Percentiles rank a stretch among this genome's conserved stretches.
Evolutionary conservation across 2,113 vertebrate species (phyloP).

Genomic region (Eolophus roseicapilla): DNA sequence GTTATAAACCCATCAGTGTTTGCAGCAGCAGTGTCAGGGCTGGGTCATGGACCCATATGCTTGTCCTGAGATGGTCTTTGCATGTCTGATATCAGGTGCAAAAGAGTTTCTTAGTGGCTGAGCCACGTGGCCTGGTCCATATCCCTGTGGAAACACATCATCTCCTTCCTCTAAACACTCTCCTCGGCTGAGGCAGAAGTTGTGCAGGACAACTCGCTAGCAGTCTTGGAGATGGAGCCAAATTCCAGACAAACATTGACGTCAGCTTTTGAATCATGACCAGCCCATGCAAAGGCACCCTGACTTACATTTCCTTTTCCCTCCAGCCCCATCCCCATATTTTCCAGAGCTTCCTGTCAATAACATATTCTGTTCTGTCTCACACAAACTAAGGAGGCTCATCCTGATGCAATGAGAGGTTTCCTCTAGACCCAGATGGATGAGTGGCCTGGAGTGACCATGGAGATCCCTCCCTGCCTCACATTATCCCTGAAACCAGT

Average conservation of each 20-base stretch:
- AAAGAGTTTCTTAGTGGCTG: background rate
- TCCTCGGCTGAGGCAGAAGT: background rate
- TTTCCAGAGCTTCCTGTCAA: background rate
- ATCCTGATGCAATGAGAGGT: background rate
- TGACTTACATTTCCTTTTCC: background rate
- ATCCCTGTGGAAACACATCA: background rate
- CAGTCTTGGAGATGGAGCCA: background rate
- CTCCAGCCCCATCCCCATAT: background rate
- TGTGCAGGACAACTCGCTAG: background rate
- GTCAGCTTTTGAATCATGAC: constrained; percentile 12
- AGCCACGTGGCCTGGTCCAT: background rate
- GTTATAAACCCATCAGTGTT: accelerated
- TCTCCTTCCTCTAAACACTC: background rate
- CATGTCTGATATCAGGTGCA: accelerated
- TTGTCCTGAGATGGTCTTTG: background rate
- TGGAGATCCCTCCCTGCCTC: background rate
- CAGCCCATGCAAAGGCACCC: background rate
- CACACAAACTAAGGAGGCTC: background rate
- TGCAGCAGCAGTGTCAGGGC: background rate
- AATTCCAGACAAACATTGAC: background rate
- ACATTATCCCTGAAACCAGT: background rate
- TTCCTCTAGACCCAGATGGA: background rate
- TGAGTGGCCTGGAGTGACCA: background rate
- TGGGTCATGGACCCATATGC: accelerated
- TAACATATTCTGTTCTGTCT: background rate